Conservation (phyloP, 35 echinoderm and acorn worm species). For the Diadema setosum region DNA sequence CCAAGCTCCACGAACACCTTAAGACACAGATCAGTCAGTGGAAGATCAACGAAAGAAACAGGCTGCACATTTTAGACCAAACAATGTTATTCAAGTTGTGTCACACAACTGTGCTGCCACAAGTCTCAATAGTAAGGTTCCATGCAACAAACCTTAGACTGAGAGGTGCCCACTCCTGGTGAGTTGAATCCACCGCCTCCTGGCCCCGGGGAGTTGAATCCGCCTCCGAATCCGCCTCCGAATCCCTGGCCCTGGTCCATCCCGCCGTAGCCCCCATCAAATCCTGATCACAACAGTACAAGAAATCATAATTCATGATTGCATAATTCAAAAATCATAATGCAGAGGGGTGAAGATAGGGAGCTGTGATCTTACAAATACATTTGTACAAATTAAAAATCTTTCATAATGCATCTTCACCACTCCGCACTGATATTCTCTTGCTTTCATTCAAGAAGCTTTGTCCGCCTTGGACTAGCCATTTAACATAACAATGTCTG, state of each 20-base stretch:
- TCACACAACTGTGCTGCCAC: too few species aligned
- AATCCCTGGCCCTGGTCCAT: neutral
- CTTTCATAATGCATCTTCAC: neutral
- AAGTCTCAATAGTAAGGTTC: too few species aligned
- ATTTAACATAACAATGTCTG: too few species aligned
- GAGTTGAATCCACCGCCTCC: slow-evolving; percentile 1
- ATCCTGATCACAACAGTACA: neutral
- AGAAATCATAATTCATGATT: neutral
- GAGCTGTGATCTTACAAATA: neutral
- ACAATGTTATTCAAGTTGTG: too few species aligned
- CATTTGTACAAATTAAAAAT: neutral
- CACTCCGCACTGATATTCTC: neutral
- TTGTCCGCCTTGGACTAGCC: too few species aligned
- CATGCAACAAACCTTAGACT: neutral
- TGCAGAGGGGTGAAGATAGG: neutral
- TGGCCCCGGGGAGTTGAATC: neutral
- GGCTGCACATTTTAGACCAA: too few species aligned
- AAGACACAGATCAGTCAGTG: too few species aligned
- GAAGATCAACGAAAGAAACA: too few species aligned
- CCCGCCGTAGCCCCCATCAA: slow-evolving; percentile 3
- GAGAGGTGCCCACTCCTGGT: neutral
- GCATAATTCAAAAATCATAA: neutral
- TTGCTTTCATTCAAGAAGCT: neutral
- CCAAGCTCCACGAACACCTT: too few species aligned
- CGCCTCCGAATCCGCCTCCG: neutral